phyloP scores from a whole-genome alignment of 1,140 invertebrate genomes.

The Limonius californicus region DNA sequence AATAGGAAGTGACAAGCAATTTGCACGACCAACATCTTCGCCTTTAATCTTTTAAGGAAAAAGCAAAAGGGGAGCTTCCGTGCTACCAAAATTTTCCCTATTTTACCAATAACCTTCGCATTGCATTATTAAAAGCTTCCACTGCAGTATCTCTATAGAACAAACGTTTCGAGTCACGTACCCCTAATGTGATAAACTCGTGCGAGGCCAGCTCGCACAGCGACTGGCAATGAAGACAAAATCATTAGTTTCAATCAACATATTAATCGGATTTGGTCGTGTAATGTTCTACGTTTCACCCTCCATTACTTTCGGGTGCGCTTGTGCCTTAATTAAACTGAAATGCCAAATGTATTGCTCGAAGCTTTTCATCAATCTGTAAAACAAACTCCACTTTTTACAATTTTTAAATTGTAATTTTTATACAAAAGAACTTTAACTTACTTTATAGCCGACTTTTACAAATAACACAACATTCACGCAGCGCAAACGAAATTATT shows the following conservation, averaged over 20 bases:
- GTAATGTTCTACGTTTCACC: constrained; percentile 33
- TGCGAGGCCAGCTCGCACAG: constrained; percentile 27
- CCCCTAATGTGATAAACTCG: constrained; percentile 20
- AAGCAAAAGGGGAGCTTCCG: background rate
- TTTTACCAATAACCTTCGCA: background rate
- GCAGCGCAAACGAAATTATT: too few species aligned
- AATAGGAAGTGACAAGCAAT: constrained; percentile 2
- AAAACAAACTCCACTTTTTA: too few species aligned
- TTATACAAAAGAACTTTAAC: too few species aligned
- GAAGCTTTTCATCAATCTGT: too few species aligned
- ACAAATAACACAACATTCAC: too few species aligned
- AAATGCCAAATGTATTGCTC: background rate
- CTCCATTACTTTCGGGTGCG: constrained; percentile 33
- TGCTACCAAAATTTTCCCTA: background rate
- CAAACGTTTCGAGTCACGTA: constrained; percentile 22
- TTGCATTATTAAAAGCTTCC: constrained; percentile 8
- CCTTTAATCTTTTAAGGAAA: constrained; percentile 1
- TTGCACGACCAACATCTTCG: background rate
- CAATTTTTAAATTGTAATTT: too few species aligned
- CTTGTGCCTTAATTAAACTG: background rate
- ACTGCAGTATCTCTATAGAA: constrained; percentile 3
- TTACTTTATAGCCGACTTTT: too few species aligned
- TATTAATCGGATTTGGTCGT: constrained; percentile 42
- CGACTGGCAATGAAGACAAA: constrained; percentile 42
- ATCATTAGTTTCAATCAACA: constrained; percentile 47